These are phyloP conservation scores for Drosophila simulans DNA, from an alignment of 1,140 invertebrate species.

Conservation along the genomic window DNA sequence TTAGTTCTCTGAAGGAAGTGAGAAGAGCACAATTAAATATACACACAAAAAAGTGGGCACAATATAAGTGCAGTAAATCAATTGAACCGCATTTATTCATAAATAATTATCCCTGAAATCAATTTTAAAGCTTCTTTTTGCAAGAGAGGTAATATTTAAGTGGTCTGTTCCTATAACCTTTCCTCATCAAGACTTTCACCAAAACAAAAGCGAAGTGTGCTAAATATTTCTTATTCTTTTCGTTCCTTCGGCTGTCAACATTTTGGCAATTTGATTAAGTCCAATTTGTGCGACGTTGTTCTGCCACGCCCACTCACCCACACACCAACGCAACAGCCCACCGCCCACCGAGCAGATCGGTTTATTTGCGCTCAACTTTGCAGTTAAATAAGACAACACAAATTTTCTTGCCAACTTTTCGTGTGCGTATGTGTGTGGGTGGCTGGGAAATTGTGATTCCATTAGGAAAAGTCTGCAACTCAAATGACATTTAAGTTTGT, in stretches of 20 bases:
- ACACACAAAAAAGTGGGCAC: not conserved
- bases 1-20: not conserved
- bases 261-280: constrained; percentile 80
- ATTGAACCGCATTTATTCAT: not conserved
- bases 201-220: constrained; percentile 66
- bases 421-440: constrained; percentile 14
- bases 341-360: constrained; percentile 34
- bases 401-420: constrained; percentile 45
- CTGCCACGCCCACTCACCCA: constrained; percentile 50
- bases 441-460: constrained; percentile 73
- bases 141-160: constrained; percentile 25
- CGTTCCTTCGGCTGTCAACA: constrained; percentile 57
- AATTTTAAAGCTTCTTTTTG: no score
- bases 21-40: not conserved
- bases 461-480: constrained; percentile 77
- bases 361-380: constrained; percentile 74
- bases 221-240: constrained; percentile 55
- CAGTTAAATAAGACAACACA: constrained; percentile 70
- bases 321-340: not conserved
- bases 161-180: constrained; percentile 25
- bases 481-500: constrained; percentile 77
- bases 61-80: no score
- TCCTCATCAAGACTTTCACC: constrained; percentile 6
- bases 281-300: constrained; percentile 70
- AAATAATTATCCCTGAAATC: not conserved